Percentiles rank a stretch among this genome's conserved stretches.
Conservation (phyloP, 64 coral and sea anemone species). For the Porites lutea region DNA sequence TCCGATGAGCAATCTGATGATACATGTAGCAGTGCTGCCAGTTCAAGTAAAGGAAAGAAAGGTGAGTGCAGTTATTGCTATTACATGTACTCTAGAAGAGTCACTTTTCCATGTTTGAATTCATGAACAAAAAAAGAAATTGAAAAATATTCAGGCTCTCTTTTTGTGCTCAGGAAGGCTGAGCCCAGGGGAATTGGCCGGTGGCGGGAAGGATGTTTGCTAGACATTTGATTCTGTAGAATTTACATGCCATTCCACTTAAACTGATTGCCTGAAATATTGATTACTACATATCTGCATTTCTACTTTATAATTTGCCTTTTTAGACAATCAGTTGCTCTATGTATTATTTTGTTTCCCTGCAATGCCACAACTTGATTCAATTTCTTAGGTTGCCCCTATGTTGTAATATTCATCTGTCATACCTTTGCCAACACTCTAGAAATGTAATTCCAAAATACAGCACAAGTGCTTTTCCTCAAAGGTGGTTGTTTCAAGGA, state of each 20-base stretch:
- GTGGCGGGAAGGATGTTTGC: neutral
- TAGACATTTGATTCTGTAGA: slow-evolving; percentile 13
- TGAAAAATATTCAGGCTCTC: too few relatives aligned
- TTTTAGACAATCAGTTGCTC: neutral
- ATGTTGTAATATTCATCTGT: neutral
- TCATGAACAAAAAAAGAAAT: neutral
- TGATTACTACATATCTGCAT: neutral
- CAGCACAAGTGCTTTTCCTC: neutral
- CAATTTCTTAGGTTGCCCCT: neutral
- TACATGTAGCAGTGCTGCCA: slow-evolving; percentile 23
- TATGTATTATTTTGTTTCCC: slow-evolving; percentile 15
- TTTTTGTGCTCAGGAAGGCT: too few relatives aligned
- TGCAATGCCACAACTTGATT: neutral
- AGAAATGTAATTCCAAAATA: neutral
- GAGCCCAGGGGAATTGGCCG: neutral
- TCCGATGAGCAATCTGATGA: slow-evolving; percentile 5
- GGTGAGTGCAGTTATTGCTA: neutral
- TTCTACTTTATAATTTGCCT: neutral
- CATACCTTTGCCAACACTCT: neutral
- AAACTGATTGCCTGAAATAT: slow-evolving; percentile 7
- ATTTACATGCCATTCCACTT: neutral
- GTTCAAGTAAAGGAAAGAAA: slow-evolving; percentile 29
- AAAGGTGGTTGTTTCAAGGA: slow-evolving; percentile 4
- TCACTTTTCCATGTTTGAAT: slow-evolving; percentile 2
- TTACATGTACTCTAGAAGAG: neutral